Evolutionary conservation across 2,797 vertebrate genomes (phyloP), one percentile per base, ranked within the genome.

Genomic region (Hemitrygon akajei): DNA sequence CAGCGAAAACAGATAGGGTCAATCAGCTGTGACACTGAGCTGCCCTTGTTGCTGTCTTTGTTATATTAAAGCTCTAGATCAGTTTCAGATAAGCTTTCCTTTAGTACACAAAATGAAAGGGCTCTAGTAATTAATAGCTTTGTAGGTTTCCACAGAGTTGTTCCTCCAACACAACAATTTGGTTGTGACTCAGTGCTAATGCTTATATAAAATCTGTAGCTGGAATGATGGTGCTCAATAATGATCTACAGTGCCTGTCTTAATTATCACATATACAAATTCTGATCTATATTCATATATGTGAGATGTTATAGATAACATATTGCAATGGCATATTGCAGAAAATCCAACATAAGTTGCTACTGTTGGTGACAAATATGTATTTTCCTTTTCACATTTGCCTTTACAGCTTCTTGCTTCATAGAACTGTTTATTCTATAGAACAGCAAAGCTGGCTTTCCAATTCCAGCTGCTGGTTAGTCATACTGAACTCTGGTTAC

Each of bases 21-120:
- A 97, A 97, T 98, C 98, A 98, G 97, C 97, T 98, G 97, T 98
- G 97, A 96, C 94, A 95, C 96, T 96, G 96, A 97, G 96, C 96
- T 96, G 94, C 93, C 96, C 95, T 96, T 96, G 96, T 96, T 96
- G 95, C 95, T 94, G 94, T 96, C 96, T 95, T 97, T 96, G 96
- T 94, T 96, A 96, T 94, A 97, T 94, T 94, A 94, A 76, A 95
- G 95, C 96, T 97, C 96, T 96, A 95, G 96, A 97, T 97, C 96
- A 94, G 96, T 96, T 96, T 97, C 96, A 96, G 95, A 96, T 96
- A 95, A 95, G 95, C 96, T 95, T 93, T 95, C 95, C 95, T 95
- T 94, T 94, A 95, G 94, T 95, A 96, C 95, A 95, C 95, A 95
- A 96, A 96, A 96, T 94, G 94, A 96, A 97, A 96, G 96, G 96